Conservation (phyloP, 2,797 vertebrate genomes). For the Kryptopterus vitreolus region DNA sequence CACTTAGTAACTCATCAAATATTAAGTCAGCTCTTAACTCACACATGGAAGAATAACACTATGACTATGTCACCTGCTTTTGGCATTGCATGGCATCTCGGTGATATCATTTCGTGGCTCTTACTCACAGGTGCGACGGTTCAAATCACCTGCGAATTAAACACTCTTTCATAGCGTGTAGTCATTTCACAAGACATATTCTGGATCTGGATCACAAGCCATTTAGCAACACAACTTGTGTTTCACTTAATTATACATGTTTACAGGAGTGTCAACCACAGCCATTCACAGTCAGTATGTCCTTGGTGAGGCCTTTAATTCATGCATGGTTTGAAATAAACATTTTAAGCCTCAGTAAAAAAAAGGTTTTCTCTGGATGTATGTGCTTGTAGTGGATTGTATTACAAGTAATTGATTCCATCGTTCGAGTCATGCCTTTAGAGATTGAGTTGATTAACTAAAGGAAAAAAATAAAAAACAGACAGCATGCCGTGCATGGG, state of each 20-base stretch:
- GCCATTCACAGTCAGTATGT: conserved; percentile 53
- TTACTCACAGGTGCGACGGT: not conserved
- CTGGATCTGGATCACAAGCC: conserved; percentile 52
- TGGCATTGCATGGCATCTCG: not conserved
- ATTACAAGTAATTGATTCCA: conserved; percentile 49
- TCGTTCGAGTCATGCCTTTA: conserved; percentile 35
- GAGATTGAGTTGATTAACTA: not conserved
- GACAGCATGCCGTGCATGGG: not conserved
- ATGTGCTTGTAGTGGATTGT: conserved; percentile 18
- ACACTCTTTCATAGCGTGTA: not conserved
- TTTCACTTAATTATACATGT: conserved; percentile 67
- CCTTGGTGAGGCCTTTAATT: conserved; percentile 73
- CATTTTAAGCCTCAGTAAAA: conserved; percentile 67
- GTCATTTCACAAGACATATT: not conserved
- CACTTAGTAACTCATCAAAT: conserved; percentile 32
- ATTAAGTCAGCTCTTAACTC: conserved; percentile 25
- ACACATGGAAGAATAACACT: not conserved
- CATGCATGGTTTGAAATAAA: conserved; percentile 70
- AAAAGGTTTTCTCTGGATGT: conserved; percentile 43
- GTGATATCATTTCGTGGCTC: not conserved
- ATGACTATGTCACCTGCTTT: conserved; percentile 28
- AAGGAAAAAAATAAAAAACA: too few relatives aligned
- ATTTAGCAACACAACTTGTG: conserved; percentile 51
- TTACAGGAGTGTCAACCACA: conserved; percentile 63
- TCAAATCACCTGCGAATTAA: not conserved